phyloP scores from a whole-genome alignment of 2,888 invertebrate genomes.

The Caenorhabditis sp. region DNA sequence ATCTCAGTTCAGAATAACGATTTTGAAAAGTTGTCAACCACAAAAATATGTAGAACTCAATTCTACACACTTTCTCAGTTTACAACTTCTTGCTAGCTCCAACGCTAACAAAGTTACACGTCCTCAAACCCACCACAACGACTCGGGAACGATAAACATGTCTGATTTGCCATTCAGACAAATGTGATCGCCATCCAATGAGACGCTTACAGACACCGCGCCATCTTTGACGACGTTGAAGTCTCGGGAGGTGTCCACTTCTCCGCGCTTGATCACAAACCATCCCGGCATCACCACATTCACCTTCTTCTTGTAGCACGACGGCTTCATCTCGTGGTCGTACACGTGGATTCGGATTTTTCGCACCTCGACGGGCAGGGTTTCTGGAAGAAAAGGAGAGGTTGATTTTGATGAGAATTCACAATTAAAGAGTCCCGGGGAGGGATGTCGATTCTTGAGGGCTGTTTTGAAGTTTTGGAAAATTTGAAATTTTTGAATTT shows the following conservation, averaged over 20 bases:
- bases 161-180: conserved; percentile 68
- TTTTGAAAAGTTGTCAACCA: too few relatives aligned
- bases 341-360: conserved; percentile 69
- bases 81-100: background rate
- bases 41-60: too few relatives aligned
- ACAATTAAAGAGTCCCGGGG: too few relatives aligned
- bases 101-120: background rate
- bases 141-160: conserved; percentile 71
- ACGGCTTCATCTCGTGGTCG: conserved; percentile 69
- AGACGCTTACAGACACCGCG: conserved; percentile 62
- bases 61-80: background rate
- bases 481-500: too few relatives aligned
- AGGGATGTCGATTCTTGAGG: too few relatives aligned
- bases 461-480: too few relatives aligned
- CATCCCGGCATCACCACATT: conserved; percentile 73
- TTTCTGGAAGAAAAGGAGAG: conserved; percentile 46
- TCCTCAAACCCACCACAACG: conserved; percentile 58
- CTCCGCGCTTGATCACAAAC: conserved; percentile 64
- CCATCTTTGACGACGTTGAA: conserved; percentile 68
- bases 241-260: conserved; percentile 63
- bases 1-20: too few relatives aligned
- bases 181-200: conserved; percentile 66
- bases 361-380: conserved; percentile 65
- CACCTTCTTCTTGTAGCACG: conserved; percentile 68
- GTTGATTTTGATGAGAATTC: conserved; percentile 3